Base-by-base conservation (phyloP, 2,888 invertebrate species). In the Stenurella melanura region DNA sequence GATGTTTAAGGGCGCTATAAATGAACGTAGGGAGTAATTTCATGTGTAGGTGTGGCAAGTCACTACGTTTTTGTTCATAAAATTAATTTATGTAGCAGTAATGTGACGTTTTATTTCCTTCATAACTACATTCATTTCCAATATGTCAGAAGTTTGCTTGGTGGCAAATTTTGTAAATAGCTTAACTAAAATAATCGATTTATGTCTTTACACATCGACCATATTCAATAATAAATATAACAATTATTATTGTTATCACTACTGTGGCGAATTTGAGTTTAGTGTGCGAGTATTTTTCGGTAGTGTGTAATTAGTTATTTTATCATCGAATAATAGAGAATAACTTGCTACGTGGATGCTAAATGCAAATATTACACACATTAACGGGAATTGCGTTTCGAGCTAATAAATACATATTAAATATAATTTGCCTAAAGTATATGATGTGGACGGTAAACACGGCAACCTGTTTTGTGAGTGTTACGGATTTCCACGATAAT, bases 381-480 rank as follows among this genome's bases (percentile, higher is more conserved):
- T 83, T 82, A 83, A 79, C 81, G 79, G 76, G 80, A 78, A 81
- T 77, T 78, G 77, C 72, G 81, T 50, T 78, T 78, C 83, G 80
- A 71, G 77, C 77, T 81, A 83, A 84, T 82, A 82, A 84, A 83
- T 83, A 84, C 78, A 75, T 80, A 81, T 84, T 84, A 84, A 84
- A 84, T 82, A 82, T 83, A 82, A 83, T 84, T 84, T 83, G 82
- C 81, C 81, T 82, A 82, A 83, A 84, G 82, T 83, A 84, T 81
- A 77, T 77, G 78, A 80, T 77, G 82, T 77, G 80, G 81, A 75
- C 76, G 73, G 74, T 76, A 75, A 82, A 82, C 81, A 78, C 78
- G 42, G 64, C 78, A 73, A 42, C 15, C 73, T 34, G 68, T 57
- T 38, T 58, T 57, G 68, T 38, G 69, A 72, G 71, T 75, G 6